Conservation (phyloP, 2,888 invertebrate species). For the Fragum sueziense region DNA sequence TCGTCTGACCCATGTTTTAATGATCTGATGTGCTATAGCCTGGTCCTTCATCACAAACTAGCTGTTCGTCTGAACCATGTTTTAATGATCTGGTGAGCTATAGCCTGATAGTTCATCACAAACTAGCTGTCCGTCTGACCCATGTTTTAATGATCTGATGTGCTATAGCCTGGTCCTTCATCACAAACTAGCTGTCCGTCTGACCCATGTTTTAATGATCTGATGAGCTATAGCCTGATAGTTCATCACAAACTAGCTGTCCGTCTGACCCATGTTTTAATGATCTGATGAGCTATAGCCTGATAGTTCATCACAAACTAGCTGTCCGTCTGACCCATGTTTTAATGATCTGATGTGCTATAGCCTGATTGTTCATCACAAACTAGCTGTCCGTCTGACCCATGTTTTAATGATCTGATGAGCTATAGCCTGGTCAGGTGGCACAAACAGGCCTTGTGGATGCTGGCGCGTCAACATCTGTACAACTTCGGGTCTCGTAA, state of each 20-base stretch:
- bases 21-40: too few species aligned
- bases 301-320: conserved; percentile 68
- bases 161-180: background rate
- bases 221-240: background rate
- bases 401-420: conserved; percentile 83
- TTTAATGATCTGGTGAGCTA: background rate
- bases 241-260: conserved; percentile 57
- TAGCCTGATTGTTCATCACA: conserved; percentile 24
- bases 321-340: conserved; percentile 79
- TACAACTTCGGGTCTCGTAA: conserved; percentile 81
- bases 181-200: background rate
- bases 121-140: background rate
- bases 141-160: background rate
- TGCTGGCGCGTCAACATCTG: conserved; percentile 80
- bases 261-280: conserved; percentile 81
- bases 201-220: background rate
- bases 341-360: conserved; percentile 83
- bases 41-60: too few species aligned
- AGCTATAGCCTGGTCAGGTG: conserved; percentile 84
- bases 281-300: conserved; percentile 83
- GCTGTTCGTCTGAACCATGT: background rate
- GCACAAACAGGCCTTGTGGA: conserved; percentile 81
- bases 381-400: conserved; percentile 72
- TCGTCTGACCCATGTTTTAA: too few species aligned
- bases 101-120: background rate